These are phyloP conservation scores for Vanessa tameamea DNA, from an alignment of 1,140 invertebrate species.

Conservation along the genomic window DNA sequence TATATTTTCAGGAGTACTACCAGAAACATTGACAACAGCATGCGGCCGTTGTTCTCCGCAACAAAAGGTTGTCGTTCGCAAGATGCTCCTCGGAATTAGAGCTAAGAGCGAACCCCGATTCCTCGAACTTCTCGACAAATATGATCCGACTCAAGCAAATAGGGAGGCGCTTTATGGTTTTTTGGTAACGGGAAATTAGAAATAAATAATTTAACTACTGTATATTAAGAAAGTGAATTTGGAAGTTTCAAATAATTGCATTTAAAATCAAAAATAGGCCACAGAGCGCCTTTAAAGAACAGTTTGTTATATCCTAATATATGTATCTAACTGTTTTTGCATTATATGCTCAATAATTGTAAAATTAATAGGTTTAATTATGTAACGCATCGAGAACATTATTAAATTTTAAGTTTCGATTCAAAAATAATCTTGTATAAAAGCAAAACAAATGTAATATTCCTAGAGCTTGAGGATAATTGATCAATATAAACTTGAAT, in stretches of 20 bases:
- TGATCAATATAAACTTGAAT: conserved; percentile 15
- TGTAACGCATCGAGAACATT: too few relatives aligned
- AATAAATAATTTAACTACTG: conserved; percentile 2
- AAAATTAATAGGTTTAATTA: too few relatives aligned
- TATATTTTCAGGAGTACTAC: conserved; percentile 80
- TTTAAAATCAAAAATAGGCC: too few relatives aligned
- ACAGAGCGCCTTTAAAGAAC: too few relatives aligned
- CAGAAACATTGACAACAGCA: conserved; percentile 82
- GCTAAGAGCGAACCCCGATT: conserved; percentile 70
- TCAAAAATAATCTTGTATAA: neutral
- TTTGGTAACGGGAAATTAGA: conserved; percentile 55
- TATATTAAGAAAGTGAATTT: too few relatives aligned
- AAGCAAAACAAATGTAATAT: neutral
- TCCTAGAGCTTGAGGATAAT: conserved; percentile 11
- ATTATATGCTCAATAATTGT: too few relatives aligned
- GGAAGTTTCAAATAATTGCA: too few relatives aligned
- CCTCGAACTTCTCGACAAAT: conserved; percentile 69
- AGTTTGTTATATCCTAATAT: too few relatives aligned
- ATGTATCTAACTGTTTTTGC: too few relatives aligned
- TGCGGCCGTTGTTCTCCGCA: conserved; percentile 82
- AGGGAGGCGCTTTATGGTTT: conserved; percentile 66
- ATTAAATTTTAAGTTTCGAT: too few relatives aligned
- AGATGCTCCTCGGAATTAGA: conserved; percentile 73
- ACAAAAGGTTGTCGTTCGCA: conserved; percentile 83
- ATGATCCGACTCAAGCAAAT: conserved; percentile 62